Percentiles rank a stretch among this genome's conserved stretches.
phyloP scores from a whole-genome alignment of 2,797 vertebrate genomes.

The Macropodus opercularis region DNA sequence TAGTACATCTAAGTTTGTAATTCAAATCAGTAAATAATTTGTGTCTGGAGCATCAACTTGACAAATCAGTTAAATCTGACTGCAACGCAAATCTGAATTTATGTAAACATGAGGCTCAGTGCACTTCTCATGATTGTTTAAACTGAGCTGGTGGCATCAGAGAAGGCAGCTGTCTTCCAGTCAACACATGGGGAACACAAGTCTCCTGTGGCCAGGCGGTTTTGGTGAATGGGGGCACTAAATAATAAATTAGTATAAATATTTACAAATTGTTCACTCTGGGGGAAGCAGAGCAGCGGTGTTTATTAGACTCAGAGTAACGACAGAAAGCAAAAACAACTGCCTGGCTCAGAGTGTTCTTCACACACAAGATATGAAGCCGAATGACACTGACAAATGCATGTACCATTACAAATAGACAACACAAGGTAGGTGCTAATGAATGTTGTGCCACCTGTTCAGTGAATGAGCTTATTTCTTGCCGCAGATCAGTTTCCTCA shows the following conservation, averaged over 20 bases:
- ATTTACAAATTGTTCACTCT: slow-evolving; percentile 56
- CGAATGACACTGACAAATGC: slow-evolving; percentile 35
- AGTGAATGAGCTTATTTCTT: slow-evolving; percentile 73
- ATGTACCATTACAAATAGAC: slow-evolving; percentile 8
- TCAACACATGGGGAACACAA: slow-evolving; percentile 24
- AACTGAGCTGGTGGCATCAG: slow-evolving; percentile 15
- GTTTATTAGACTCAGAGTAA: slow-evolving; percentile 26
- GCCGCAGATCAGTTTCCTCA: slow-evolving; percentile 71
- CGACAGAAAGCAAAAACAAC: slow-evolving; percentile 3
- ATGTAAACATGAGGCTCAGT: slow-evolving; percentile 50
- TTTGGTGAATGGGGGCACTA: slow-evolving; percentile 39
- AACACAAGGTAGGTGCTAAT: slow-evolving; percentile 61
- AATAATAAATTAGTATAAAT: slow-evolving; percentile 67
- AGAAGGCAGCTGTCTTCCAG: slow-evolving; percentile 43
- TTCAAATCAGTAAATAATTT: slow-evolving; percentile 34
- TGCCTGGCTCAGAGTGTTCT: neutral
- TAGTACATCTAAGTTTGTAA: slow-evolving; percentile 12
- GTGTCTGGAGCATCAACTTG: neutral
- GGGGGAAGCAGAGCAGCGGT: slow-evolving; percentile 1
- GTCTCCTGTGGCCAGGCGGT: slow-evolving; percentile 40
- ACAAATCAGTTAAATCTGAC: slow-evolving; percentile 43
- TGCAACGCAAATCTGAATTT: slow-evolving; percentile 31
- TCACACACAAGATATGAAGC: slow-evolving; percentile 24
- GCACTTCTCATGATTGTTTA: slow-evolving; percentile 47
- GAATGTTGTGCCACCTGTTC: slow-evolving; percentile 77